Percentiles rank a stretch among this genome's conserved stretches.
Conservation (phyloP, 2,113 vertebrate species). For the Pteruthius melanotis region DNA sequence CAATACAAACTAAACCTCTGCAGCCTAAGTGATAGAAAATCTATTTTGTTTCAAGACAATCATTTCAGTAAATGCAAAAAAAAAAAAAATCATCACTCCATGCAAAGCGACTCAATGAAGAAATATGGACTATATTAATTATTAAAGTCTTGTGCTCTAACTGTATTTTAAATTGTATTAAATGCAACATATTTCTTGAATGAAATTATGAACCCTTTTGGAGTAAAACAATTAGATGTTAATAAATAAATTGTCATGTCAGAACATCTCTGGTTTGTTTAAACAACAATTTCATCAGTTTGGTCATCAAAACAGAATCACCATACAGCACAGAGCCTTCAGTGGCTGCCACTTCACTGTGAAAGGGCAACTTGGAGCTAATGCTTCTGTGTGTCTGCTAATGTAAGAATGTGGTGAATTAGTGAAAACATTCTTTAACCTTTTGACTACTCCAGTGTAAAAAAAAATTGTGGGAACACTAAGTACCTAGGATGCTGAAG, state of each 20-base stretch:
- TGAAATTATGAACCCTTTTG: neutral
- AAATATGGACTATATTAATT: neutral
- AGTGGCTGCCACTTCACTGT: neutral
- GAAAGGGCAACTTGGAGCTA: neutral
- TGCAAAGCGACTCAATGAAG: neutral
- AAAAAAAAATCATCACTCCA: rapidly evolving
- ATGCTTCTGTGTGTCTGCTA: neutral
- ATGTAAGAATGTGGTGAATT: neutral
- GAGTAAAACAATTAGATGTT: neutral
- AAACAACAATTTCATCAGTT: neutral
- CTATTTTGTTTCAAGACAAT: neutral
- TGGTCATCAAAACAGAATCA: neutral
- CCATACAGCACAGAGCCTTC: neutral
- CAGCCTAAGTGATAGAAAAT: neutral
- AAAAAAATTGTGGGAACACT: neutral
- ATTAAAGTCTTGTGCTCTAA: neutral
- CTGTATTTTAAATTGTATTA: neutral
- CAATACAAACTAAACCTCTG: neutral
- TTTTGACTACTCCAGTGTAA: neutral
- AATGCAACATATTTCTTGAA: neutral
- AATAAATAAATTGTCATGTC: neutral
- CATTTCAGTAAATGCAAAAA: neutral
- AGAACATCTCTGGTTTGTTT: neutral
- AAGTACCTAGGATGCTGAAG: neutral
- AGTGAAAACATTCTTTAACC: neutral